phyloP scores from a whole-genome alignment of 2,888 invertebrate genomes.

The Drosophila limbata region DNA sequence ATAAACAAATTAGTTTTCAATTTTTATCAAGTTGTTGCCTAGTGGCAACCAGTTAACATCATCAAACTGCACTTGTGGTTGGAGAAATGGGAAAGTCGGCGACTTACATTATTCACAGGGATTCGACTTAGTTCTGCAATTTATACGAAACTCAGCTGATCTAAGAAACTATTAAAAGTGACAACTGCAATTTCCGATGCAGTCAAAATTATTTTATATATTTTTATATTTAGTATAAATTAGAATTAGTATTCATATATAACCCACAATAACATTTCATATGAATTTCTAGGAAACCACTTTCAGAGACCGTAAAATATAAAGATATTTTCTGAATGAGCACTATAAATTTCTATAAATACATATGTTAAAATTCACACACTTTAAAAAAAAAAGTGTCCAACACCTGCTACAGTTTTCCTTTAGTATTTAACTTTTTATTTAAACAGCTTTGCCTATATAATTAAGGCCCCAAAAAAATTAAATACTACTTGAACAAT shows the following conservation, averaged over 20 bases:
- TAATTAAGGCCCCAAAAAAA: constrained; percentile 41
- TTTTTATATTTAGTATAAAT: no score
- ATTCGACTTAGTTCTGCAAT: background rate
- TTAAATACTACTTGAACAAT: constrained; percentile 16
- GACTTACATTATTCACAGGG: background rate
- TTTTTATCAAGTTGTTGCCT: constrained; percentile 68
- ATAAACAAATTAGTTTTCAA: constrained; percentile 82
- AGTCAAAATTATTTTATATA: no score
- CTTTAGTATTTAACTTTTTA: constrained; percentile 1
- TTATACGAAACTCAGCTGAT: no score
- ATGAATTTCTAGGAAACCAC: no score
- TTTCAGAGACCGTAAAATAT: no score
- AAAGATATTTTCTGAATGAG: background rate
- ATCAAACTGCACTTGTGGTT: background rate
- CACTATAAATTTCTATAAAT: no score
- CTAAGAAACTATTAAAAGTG: no score
- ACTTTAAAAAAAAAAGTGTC: background rate
- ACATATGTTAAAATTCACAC: constrained; percentile 4
- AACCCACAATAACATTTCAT: no score
- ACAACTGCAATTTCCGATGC: no score
- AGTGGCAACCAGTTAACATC: constrained; percentile 48
- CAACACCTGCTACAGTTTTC: constrained; percentile 33
- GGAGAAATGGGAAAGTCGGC: background rate
- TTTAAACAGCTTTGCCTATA: constrained; percentile 16
- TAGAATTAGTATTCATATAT: no score